Percentiles rank a stretch among this genome's conserved stretches.
Conservation (phyloP, 2,113 vertebrate species). For the Archilochus colubris region DNA sequence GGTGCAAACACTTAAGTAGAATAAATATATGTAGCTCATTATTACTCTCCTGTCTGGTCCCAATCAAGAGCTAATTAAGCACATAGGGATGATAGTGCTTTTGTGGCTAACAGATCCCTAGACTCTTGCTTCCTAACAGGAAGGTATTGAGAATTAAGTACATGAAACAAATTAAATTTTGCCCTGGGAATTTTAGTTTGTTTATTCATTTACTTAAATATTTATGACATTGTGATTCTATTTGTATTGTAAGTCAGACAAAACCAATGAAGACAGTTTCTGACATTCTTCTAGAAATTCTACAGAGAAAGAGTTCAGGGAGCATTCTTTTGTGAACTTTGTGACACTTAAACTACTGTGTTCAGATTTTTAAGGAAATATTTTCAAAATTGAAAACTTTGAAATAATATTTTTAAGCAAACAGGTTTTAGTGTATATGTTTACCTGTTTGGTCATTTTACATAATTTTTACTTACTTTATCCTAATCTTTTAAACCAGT, state of each 20-base stretch:
- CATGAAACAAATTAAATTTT: not conserved
- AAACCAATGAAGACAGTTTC: not conserved
- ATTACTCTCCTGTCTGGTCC: not conserved
- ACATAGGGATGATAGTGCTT: not conserved
- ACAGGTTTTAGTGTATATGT: not conserved
- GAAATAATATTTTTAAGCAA: not conserved
- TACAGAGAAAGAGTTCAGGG: not conserved
- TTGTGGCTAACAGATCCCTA: not conserved
- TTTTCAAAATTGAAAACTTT: not conserved
- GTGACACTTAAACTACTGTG: not conserved
- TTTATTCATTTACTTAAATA: conserved; percentile 28
- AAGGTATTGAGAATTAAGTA: not conserved
- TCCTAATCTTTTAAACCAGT: not conserved
- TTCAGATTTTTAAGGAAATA: not conserved
- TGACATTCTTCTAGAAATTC: not conserved
- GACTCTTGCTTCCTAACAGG: not conserved
- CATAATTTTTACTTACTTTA: not conserved
- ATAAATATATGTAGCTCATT: not conserved
- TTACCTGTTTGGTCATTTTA: not conserved
- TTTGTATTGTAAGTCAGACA: not conserved
- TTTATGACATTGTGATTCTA: not conserved
- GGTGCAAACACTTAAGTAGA: not conserved
- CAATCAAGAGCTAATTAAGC: conserved; percentile 6
- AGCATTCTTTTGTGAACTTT: not conserved
- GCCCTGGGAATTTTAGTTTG: not conserved